Evolutionary conservation across 2,888 invertebrate species (phyloP), one percentile per base, ranked within the genome.

Genomic region (Calliopum simillimum): DNA sequence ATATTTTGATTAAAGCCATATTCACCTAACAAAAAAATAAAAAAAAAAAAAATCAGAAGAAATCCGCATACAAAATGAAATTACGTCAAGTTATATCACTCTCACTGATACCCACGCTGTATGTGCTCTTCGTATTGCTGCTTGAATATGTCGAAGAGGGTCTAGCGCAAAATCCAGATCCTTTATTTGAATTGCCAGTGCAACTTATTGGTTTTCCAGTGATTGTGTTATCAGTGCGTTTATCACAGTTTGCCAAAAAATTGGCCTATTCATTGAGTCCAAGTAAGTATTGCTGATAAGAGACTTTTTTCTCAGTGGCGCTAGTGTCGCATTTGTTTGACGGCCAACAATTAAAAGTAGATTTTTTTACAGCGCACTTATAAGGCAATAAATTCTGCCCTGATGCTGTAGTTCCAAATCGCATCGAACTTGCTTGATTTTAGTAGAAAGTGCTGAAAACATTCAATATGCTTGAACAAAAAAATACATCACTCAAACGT

Each of bases 191-290:
- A 80, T 84, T 95, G 68, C 95, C 95, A 13, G 94, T 95, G n/a
- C 94, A 95, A 81, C 87, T 95, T 69, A 88, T 95, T 49, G 95
- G 95, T 33, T 95, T 95, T 81, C 95, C 95, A 0, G 90, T 94
- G 72, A 95, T 95, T 76, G 91, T 94, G 64, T 86, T 93, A 8
- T 92, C 93, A 41, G 94, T 95, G 13, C 88, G 92, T 76, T 85
- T 94, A 67, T 91, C 93, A 1, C 94, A 94, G 86, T 95, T 95
- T 82, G 90, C 94, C 73, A 94, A 94, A 87, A 94, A 94, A 83
- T 86, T 95, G 71, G 90, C 92, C 1, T 95, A 95, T 86, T 93
- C 94, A 1, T 85, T 95, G 46, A 94, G 89, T 87, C 94, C 95
- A 87, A 91, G 95, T 95, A 80, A 83, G 84, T 79, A 12, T 66